A percentile compares a stretch with the other conserved stretches of the same genome.
phyloP scores from a whole-genome alignment of 2,113 vertebrate genomes.

The Gymnorhina tibicen region DNA sequence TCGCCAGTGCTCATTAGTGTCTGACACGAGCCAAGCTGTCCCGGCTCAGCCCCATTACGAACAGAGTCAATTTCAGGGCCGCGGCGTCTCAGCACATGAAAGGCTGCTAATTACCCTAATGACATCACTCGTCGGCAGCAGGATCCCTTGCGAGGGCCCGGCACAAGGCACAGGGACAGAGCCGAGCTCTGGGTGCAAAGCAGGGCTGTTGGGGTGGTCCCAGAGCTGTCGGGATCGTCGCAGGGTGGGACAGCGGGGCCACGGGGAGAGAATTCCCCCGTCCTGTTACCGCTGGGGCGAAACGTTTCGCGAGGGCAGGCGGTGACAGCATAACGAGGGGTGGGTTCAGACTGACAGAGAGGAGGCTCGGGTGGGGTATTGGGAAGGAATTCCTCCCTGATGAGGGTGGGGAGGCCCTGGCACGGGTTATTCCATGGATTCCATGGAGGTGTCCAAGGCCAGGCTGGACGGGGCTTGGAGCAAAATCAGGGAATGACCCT shows the following conservation, averaged over 20 bases:
- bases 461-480: neutral
- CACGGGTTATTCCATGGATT: neutral
- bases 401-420: neutral
- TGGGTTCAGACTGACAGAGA: no score
- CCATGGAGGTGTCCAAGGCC: neutral
- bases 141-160: neutral
- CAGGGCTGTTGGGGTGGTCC: no score
- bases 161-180: neutral
- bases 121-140: neutral
- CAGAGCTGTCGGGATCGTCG: neutral
- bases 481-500: neutral
- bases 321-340: neutral
- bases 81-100: neutral
- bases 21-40: neutral
- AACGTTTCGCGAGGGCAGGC: neutral
- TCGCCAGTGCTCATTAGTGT: neutral
- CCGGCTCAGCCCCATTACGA: neutral
- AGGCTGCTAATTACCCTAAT: neutral
- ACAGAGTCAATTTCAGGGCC: neutral
- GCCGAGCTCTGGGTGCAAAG: neutral
- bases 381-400: neutral
- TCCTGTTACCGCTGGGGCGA: neutral
- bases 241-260: neutral
- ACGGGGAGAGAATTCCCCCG: neutral
- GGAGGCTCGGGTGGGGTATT: accelerated